Base-by-base conservation (phyloP, 1,140 invertebrate species). In the Atta texana region DNA sequence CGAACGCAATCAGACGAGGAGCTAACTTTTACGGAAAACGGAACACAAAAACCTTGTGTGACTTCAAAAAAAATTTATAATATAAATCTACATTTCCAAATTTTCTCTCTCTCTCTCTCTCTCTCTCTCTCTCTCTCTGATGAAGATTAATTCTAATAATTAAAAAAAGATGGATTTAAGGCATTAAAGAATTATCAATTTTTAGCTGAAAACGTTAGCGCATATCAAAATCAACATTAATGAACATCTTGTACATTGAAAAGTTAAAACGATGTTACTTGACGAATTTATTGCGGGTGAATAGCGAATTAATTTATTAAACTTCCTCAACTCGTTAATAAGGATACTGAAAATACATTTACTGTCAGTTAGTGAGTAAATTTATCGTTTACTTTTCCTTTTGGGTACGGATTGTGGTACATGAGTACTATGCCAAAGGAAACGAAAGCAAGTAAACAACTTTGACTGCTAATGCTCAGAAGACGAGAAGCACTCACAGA, bases 401-500 rank as follows among this genome's bases (percentile, higher is more conserved):
- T 71, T 71, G 10, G 21, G 10, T 21, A 71, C n/a, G 10, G 31
- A 10, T 44, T 81, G 66, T 57, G 31, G 55, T 71, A n/a, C 51
- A 31, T 10, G 24, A 64, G 75, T 49, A 71, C 21, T 39, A 21
- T 24, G 31, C 16, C 34, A 34, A 34, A 31, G 64, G 51, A 81
- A 74, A 61, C 28, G 55, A 61, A 84, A 84, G 28, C 69, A 49
- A 51, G 80, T 63, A 84, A 84, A 82, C 24, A 74, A 55, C 69
- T 74, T 61, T 74, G 69, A 84, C 69, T 84, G 14, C 28, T 84
- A 74, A 84, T 82, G 68, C 69, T 71, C 64, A 71, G 51, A 59
- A 39, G 68, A 82, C 63, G 69, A 74, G 14, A 5, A 74, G 80
- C 69, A 84, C 39, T 81, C 64, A 44, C 51, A 39, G 78, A 75